Percentiles rank a stretch among this genome's conserved stretches.
Conservation (phyloP, 2,888 invertebrate species). For the Drepana falcataria region DNA sequence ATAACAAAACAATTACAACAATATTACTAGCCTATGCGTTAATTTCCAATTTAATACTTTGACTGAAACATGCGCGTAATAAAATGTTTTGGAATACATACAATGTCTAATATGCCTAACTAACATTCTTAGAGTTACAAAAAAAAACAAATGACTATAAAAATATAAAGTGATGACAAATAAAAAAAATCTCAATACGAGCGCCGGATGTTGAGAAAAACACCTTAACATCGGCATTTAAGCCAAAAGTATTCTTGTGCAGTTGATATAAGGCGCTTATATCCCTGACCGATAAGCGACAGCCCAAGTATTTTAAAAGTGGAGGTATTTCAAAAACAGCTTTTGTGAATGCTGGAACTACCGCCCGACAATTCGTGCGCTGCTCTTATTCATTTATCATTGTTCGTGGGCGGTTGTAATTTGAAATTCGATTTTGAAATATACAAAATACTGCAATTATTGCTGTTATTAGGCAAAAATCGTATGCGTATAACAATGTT, state of each 20-base stretch:
- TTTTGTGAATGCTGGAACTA: too few relatives aligned
- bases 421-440: too few relatives aligned
- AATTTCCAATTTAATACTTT: slow-evolving; percentile 38
- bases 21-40: slow-evolving; percentile 13
- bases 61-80: slow-evolving; percentile 41
- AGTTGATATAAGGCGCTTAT: neutral
- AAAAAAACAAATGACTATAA: slow-evolving; percentile 58
- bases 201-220: neutral
- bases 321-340: too few relatives aligned
- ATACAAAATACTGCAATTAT: too few relatives aligned
- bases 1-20: slow-evolving; percentile 9
- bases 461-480: too few relatives aligned
- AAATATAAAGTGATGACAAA: slow-evolving; percentile 52
- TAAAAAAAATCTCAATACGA: neutral
- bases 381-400: too few relatives aligned
- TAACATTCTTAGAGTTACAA: slow-evolving; percentile 31
- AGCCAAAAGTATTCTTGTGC: neutral
- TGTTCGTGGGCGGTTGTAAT: too few relatives aligned
- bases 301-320: neutral
- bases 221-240: neutral
- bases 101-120: slow-evolving; percentile 40
- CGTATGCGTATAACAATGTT: too few relatives aligned
- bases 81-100: slow-evolving; percentile 37
- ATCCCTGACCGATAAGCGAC: neutral
- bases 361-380: too few relatives aligned